Percentiles rank a stretch among this genome's conserved stretches.
Evolutionary conservation across 2,797 vertebrate species (phyloP).

Genomic region (Arctocebus calabarensis): DNA sequence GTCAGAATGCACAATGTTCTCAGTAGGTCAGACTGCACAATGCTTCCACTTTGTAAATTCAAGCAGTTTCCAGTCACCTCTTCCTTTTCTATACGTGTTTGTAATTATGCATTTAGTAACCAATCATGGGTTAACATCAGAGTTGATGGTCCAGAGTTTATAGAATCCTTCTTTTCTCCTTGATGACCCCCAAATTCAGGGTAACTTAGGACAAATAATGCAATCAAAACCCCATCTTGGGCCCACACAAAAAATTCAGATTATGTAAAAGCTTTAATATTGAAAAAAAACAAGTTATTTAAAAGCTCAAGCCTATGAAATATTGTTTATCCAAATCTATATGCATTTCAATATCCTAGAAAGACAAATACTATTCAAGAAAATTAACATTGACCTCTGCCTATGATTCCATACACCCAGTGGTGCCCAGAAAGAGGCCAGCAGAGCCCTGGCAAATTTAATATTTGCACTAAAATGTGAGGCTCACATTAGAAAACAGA

Average conservation of each 20-base stretch:
- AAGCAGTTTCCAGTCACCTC: neutral
- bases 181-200: neutral
- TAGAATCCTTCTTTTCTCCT: neutral
- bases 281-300: neutral
- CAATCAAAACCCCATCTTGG: neutral
- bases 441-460: neutral
- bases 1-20: neutral
- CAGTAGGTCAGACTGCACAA: neutral
- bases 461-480: neutral
- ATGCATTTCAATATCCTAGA: constrained; percentile 20
- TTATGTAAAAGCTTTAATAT: neutral
- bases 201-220: neutral
- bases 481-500: neutral
- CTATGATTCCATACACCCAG: neutral
- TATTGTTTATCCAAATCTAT: neutral
- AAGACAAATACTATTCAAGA: neutral
- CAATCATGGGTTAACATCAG: neutral
- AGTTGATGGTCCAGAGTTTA: neutral
- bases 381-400: neutral
- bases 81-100: neutral
- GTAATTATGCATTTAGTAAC: neutral
- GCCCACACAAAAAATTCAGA: neutral
- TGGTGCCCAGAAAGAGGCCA: neutral
- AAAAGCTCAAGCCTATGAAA: neutral
- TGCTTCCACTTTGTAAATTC: neutral